phyloP scores from a whole-genome alignment of 2,797 vertebrate genomes.

The Botia kubotai region DNA sequence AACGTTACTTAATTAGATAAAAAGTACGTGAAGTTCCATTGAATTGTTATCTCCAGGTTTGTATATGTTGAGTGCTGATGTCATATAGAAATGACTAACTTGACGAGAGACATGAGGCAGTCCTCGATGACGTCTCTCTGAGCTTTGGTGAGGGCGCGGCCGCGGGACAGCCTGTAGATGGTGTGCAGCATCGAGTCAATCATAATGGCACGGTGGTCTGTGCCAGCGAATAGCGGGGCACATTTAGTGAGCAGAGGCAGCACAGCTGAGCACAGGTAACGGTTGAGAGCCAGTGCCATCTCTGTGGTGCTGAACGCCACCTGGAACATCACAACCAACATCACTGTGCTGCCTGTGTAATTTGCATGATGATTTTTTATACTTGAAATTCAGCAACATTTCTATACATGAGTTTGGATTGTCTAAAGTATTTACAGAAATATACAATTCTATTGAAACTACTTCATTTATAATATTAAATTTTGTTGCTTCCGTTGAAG shows the following conservation, averaged over 20 bases:
- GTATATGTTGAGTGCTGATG: background rate
- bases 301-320: slow-evolving; percentile 93
- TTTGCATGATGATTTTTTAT: background rate
- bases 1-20: background rate
- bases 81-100: slow-evolving; percentile 72
- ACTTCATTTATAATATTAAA: too few relatives aligned
- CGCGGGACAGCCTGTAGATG: slow-evolving; percentile 92
- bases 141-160: slow-evolving; percentile 93
- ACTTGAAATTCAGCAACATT: background rate
- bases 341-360: background rate
- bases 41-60: background rate
- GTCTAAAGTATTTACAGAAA: too few relatives aligned
- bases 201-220: slow-evolving; percentile 95
- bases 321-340: slow-evolving; percentile 65
- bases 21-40: background rate
- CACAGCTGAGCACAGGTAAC: slow-evolving; percentile 91
- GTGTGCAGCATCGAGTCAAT: slow-evolving; percentile 98
- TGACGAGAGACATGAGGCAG: slow-evolving; percentile 93
- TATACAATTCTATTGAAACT: too few relatives aligned
- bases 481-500: too few relatives aligned
- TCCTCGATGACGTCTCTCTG: slow-evolving; percentile 96
- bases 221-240: slow-evolving; percentile 90
- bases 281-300: slow-evolving; percentile 95
- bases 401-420: too few relatives aligned
- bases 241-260: slow-evolving; percentile 95